phyloP scores from a whole-genome alignment of 2,797 vertebrate species.

The Leptoclinus maculatus region DNA sequence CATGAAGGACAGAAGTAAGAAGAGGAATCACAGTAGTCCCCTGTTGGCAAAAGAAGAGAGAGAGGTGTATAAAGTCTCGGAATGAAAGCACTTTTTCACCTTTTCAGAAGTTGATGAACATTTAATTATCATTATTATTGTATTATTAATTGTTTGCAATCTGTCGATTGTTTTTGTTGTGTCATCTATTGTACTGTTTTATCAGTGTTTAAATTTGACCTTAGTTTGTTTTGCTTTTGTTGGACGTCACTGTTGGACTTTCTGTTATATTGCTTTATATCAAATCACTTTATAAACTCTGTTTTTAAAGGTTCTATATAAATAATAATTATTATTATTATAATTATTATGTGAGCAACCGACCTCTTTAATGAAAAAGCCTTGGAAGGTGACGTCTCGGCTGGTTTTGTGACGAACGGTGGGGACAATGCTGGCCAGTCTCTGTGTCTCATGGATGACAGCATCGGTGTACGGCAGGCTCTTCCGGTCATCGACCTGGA shows the following conservation, averaged over 20 bases:
- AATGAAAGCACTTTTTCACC: neutral
- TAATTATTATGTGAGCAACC: too few relatives aligned
- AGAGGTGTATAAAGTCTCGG: neutral
- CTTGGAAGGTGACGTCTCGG: too few relatives aligned
- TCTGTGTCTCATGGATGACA: too few relatives aligned
- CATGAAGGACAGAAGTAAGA: slow-evolving; percentile 73
- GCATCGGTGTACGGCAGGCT: too few relatives aligned
- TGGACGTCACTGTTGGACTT: too few relatives aligned
- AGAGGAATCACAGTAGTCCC: slow-evolving; percentile 75
- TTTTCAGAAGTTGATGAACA: neutral
- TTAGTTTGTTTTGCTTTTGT: neutral
- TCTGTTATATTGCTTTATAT: neutral
- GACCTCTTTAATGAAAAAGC: too few relatives aligned
- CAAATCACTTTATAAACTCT: neutral
- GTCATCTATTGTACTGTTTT: neutral
- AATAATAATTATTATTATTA: too few relatives aligned
- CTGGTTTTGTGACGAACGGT: too few relatives aligned
- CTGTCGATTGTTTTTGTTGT: neutral
- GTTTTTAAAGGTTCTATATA: neutral
- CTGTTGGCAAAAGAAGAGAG: slow-evolving; percentile 43
- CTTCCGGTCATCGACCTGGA: too few relatives aligned
- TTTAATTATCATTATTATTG: neutral
- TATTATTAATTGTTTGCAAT: neutral
- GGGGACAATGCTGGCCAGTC: too few relatives aligned
- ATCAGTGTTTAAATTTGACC: neutral